Base-by-base conservation (phyloP, 2,797 vertebrate species). In the Miichthys miiuy region DNA sequence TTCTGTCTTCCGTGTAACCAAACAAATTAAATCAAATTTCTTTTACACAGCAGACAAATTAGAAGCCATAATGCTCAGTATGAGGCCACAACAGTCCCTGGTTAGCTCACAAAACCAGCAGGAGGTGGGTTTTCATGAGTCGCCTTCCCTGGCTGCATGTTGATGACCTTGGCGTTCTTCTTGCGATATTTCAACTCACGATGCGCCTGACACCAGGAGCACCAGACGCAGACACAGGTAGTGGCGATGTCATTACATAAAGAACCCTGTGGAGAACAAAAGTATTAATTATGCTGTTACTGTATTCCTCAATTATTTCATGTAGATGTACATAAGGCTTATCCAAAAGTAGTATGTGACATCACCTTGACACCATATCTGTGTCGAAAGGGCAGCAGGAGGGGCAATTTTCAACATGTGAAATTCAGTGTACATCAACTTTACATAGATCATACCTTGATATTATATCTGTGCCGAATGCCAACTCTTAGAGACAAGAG, bases 141-240 rank as follows among this genome's bases (percentile, higher is more conserved):
- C 21, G 0, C 48, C 10, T 44, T 34, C 58, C 58, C 1, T 0
- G 82, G 79, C 76, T 91, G 89, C 42, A 60, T 12, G 44, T 75
- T 69, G 20, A 86, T 3, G 0, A 81, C 20, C 0, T 54, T 6
- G 1, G 61, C 0, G 2, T 2, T 1, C 38, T 61, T 72, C 3
- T 83, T 79, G 1, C 50, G 88, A 2, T 74, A 0, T 25, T 81
- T 88, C 0, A 94, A 23, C 84, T 95, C 93, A 0, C 93, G 88
- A n/a, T 89, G 80, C 79, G 94, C 89, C 86, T 94, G 94, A 83
- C 92, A 95, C 92, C 90, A 94, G 4, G 81, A 71, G 80, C 94
- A 95, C 57, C 67, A 79, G 8, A 25, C 0, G 0, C 94, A 95
- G 81, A 81, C 91, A 46, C 87, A 91, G 68, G 91, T 81, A 5